Conservation (phyloP, 2,888 invertebrate species). For the Holacanthella duospinosa region DNA sequence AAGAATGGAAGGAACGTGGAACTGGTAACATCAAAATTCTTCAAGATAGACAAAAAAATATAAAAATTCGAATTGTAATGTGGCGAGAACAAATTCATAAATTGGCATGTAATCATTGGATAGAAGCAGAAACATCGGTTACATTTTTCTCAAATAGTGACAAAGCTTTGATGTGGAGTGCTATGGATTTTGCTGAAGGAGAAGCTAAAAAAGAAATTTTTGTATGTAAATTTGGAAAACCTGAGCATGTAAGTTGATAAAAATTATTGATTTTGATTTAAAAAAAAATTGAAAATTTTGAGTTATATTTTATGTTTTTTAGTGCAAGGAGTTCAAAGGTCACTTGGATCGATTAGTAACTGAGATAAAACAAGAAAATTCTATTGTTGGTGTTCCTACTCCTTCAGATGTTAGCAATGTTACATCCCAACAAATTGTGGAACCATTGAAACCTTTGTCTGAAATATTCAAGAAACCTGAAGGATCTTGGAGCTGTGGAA, state of each 20-base stretch:
- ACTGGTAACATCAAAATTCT: slow-evolving; percentile 82
- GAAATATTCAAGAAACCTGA: background rate
- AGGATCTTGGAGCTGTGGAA: background rate
- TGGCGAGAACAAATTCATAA: slow-evolving; percentile 65
- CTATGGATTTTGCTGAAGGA: slow-evolving; percentile 42
- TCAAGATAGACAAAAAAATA: slow-evolving; percentile 55
- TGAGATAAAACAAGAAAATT: background rate
- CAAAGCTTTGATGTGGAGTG: slow-evolving; percentile 40
- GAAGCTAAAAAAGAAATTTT: slow-evolving; percentile 42
- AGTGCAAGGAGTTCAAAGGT: background rate
- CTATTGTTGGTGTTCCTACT: background rate
- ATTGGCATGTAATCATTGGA: slow-evolving; percentile 41
- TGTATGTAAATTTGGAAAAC: slow-evolving; percentile 41
- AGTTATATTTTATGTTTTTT: slow-evolving; percentile 1
- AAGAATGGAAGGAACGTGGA: slow-evolving; percentile 95
- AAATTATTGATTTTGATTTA: background rate
- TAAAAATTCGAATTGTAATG: slow-evolving; percentile 66
- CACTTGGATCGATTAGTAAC: background rate
- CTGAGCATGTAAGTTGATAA: slow-evolving; percentile 25
- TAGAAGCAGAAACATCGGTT: slow-evolving; percentile 38
- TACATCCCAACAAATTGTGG: background rate
- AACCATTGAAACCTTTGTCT: background rate
- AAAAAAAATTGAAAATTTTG: background rate
- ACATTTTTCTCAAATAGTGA: slow-evolving; percentile 37
- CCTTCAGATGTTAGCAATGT: background rate